Percentiles rank a stretch among this genome's conserved stretches.
These are phyloP conservation scores for Meta bourneti DNA, from an alignment of 2,888 invertebrate genomes.

Conservation along the genomic window DNA sequence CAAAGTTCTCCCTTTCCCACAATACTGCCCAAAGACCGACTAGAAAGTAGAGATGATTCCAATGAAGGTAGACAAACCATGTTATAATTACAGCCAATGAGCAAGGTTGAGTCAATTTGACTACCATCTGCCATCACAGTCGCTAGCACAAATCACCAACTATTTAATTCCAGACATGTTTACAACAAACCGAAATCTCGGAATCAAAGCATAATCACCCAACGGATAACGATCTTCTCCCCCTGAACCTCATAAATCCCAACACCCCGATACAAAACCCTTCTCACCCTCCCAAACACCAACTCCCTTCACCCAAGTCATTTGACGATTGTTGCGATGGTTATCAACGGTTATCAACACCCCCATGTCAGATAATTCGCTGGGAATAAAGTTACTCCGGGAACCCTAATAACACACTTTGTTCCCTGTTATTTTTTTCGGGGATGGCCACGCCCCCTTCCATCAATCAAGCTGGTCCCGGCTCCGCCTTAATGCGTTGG, in stretches of 20 bases:
- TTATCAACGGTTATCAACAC: constrained; percentile 16
- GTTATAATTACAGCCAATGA: too few relatives aligned
- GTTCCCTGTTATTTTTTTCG: neutral
- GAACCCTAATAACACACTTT: neutral
- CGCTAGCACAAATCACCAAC: too few relatives aligned
- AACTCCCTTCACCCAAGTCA: neutral
- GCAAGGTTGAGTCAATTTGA: too few relatives aligned
- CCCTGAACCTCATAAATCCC: neutral
- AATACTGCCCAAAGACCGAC: too few relatives aligned
- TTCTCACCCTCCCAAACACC: neutral
- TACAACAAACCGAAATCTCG: neutral
- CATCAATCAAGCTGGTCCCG: constrained; percentile 15
- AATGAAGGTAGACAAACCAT: too few relatives aligned
- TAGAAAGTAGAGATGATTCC: too few relatives aligned
- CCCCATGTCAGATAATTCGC: neutral
- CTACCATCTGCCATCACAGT: too few relatives aligned
- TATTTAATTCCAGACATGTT: neutral
- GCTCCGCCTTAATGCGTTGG: constrained; percentile 19
- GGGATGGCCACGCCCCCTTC: neutral
- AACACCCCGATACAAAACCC: neutral
- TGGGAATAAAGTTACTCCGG: neutral
- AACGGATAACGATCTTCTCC: neutral
- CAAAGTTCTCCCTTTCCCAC: too few relatives aligned
- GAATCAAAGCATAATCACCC: neutral
- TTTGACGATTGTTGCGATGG: constrained; percentile 6